Evolutionary conservation across 2,888 invertebrate genomes (phyloP).

Genomic region (Hydropsyche betteni): DNA sequence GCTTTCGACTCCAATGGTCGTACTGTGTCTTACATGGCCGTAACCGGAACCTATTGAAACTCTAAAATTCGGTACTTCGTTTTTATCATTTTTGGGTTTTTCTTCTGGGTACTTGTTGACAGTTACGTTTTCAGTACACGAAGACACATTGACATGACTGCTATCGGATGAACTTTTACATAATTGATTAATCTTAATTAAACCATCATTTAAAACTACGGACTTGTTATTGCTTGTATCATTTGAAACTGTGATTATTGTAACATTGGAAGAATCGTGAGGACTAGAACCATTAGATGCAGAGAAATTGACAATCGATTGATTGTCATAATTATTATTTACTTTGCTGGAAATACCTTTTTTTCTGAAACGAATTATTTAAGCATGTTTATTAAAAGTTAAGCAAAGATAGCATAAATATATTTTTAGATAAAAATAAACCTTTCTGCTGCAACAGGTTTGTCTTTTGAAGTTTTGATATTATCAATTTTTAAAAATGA

Average conservation of each 20-base stretch:
- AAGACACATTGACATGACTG: constrained; percentile 3
- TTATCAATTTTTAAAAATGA: background rate
- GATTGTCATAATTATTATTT: background rate
- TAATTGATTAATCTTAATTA: constrained; percentile 54
- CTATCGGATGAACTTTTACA: background rate
- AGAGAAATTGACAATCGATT: background rate
- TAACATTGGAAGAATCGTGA: constrained; percentile 49
- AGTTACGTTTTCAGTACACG: background rate
- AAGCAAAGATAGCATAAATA: too few species aligned
- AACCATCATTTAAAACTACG: constrained; percentile 54
- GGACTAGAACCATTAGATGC: background rate
- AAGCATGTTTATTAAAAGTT: background rate
- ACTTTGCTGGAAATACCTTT: too few species aligned
- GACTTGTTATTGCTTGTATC: constrained; percentile 42
- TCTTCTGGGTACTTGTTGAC: background rate
- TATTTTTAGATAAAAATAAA: background rate
- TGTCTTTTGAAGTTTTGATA: background rate
- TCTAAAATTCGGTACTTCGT: constrained; percentile 44
- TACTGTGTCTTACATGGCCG: constrained; percentile 62
- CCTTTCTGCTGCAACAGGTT: background rate
- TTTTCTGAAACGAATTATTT: too few species aligned
- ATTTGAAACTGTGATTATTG: constrained; percentile 48
- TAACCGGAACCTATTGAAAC: constrained; percentile 59
- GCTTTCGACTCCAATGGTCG: constrained; percentile 56
- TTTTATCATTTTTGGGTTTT: constrained; percentile 54